Conservation (phyloP, 2,888 invertebrate species). For the Apamea monoglypha region DNA sequence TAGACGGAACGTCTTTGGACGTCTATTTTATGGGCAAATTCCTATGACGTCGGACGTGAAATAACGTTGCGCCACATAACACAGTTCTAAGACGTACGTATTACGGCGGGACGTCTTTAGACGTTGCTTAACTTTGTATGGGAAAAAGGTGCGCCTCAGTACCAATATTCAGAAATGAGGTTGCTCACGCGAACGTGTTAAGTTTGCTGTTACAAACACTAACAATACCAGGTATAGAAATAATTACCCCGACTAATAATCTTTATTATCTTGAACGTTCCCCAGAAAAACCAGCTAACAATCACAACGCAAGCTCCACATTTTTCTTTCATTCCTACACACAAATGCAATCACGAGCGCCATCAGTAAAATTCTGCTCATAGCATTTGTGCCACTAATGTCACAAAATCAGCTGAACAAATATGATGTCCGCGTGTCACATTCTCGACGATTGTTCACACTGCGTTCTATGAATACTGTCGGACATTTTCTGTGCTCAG, state of each 20-base stretch:
- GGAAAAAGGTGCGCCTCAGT: no score
- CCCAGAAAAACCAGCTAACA: no score
- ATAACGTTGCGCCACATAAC: no score
- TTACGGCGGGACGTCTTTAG: no score
- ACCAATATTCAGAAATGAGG: no score
- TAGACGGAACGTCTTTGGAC: no score
- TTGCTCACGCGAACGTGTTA: no score
- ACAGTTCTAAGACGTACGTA: no score
- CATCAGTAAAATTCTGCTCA: slow-evolving; percentile 43
- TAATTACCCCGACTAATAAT: not conserved
- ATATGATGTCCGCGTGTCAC: slow-evolving; percentile 32
- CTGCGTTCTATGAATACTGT: slow-evolving; percentile 28
- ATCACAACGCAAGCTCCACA: not conserved
- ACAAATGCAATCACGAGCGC: slow-evolving; percentile 8
- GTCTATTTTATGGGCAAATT: no score
- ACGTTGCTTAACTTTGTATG: no score
- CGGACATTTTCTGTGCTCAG: slow-evolving; percentile 19
- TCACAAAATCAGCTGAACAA: slow-evolving; percentile 41
- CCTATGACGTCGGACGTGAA: no score
- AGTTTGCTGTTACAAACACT: not conserved
- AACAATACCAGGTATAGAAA: not conserved
- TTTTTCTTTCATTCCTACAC: not conserved
- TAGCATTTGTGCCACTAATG: slow-evolving; percentile 21
- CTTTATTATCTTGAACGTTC: not conserved
- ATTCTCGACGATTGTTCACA: slow-evolving; percentile 31